Evolutionary conservation across 2,113 vertebrate species (phyloP).

Genomic region (Perca schrenkii): DNA sequence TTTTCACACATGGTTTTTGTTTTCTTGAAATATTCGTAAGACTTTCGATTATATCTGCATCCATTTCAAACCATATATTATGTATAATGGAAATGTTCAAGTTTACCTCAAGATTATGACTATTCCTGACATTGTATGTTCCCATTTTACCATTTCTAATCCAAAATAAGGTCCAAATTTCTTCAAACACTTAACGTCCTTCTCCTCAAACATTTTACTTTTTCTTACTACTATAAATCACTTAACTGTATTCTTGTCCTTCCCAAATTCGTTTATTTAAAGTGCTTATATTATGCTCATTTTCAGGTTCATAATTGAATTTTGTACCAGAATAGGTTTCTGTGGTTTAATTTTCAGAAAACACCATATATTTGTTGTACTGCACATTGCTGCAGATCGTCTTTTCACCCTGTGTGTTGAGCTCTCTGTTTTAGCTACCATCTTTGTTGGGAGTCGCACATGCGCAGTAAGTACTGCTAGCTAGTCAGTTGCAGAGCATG

Average conservation of each 20-base stretch:
- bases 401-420: no score
- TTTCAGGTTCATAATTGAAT: no score
- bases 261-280: conserved; percentile 31
- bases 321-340: no score
- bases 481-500: no score
- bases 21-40: conserved; percentile 41
- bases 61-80: conserved; percentile 14
- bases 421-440: no score
- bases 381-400: no score
- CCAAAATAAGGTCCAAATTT: conserved; percentile 32
- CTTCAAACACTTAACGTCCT: conserved; percentile 14
- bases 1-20: conserved; percentile 21
- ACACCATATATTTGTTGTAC: no score
- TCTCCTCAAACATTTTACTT: conserved; percentile 18
- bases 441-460: no score
- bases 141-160: conserved; percentile 37
- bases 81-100: conserved; percentile 57
- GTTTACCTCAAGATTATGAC: conserved; percentile 11
- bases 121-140: conserved; percentile 41
- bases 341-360: no score
- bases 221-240: conserved; percentile 14
- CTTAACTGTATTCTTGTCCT: conserved; percentile 37
- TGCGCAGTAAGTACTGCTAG: no score
- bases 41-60: conserved; percentile 32
- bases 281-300: no score